Evolutionary conservation across 2,113 vertebrate species (phyloP), one percentile per base, ranked within the genome.

Genomic region (Salvator merianae): DNA sequence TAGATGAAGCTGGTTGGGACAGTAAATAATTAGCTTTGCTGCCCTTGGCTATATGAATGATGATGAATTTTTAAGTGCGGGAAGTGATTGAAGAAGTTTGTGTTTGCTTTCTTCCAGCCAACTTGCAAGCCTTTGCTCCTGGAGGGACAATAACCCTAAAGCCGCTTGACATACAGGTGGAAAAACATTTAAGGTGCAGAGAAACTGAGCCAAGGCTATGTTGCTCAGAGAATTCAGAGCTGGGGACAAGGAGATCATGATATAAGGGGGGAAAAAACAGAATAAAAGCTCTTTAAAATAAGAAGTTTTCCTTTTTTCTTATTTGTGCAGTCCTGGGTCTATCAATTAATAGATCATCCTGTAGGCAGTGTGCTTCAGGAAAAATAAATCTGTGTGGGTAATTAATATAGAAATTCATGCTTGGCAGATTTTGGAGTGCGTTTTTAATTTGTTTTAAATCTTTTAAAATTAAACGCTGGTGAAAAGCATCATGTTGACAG

Each of bases 21-120:
- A 90, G 94, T 93, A 95, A 96, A 94, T 96, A 95, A 96, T 96
- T 94, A 96, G 94, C 87, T 92, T 88, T 92, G 87, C 91, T 93
- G 94, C 95, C 94, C 91, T 91, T 26, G 89, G 95, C 93, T 93
- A 91, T 75, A 93, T 84, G 93, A 93, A 93, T 88, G 34, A 86
- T 93, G 88, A 94, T 96, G 94, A 96, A 95, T 95, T 96, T 96
- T 95, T 92, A 96, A 95, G 92, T 71, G 86, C 77, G 53, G 77
- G 87, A 88, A 93, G 86, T 86, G 92, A 95, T 88, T 95, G 95
- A 93, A 96, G 94, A 86, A 53, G 65, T 86, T 89, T 94, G 85
- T 92, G 69, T 95, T 95, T 95, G 94, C 94, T 93, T 95, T 93
- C 73, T 72, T 88, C 93, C 81, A 55, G 70, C 82, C 91, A 85